These are phyloP conservation scores for Ornithoptera alexandrae DNA, from an alignment of 2,888 invertebrate genomes.

Conservation along the genomic window DNA sequence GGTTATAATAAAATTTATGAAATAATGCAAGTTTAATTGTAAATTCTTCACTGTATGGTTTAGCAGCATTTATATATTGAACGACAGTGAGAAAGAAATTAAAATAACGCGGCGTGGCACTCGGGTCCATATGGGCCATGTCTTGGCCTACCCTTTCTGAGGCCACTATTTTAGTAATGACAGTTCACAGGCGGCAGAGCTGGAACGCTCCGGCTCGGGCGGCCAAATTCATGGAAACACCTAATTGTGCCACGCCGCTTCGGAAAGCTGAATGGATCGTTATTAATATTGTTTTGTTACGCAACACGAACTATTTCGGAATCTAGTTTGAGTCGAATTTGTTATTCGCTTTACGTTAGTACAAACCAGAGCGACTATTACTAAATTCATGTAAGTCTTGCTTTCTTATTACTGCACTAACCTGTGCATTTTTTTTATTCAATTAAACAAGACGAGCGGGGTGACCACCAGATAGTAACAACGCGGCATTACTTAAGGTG, in stretches of 20 bases:
- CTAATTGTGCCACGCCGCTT: conserved; percentile 58
- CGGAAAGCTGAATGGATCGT: conserved; percentile 55
- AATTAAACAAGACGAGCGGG: too few species aligned
- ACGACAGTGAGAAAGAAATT: conserved; percentile 57
- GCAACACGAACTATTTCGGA: conserved; percentile 30
- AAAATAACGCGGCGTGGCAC: conserved; percentile 52
- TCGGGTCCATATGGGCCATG: conserved; percentile 68
- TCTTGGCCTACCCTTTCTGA: conserved; percentile 75
- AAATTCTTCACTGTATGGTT: not conserved
- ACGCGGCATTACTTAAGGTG: too few species aligned
- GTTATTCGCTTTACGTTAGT: conserved; percentile 26
- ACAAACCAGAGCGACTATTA: conserved; percentile 23
- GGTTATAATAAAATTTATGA: too few species aligned
- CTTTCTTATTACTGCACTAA: not conserved
- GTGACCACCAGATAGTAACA: too few species aligned
- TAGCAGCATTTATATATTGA: conserved; percentile 18
- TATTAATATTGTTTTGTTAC: conserved; percentile 43
- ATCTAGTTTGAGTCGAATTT: conserved; percentile 27
- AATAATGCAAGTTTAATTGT: too few species aligned
- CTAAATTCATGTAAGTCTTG: conserved; percentile 11
- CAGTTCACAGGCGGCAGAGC: conserved; percentile 70
- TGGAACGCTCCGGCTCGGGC: conserved; percentile 33
- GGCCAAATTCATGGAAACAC: conserved; percentile 62
- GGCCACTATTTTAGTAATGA: conserved; percentile 78
- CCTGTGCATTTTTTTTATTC: not conserved